Conservation (phyloP, 1,140 invertebrate species). For the Zaprionus davidi region DNA sequence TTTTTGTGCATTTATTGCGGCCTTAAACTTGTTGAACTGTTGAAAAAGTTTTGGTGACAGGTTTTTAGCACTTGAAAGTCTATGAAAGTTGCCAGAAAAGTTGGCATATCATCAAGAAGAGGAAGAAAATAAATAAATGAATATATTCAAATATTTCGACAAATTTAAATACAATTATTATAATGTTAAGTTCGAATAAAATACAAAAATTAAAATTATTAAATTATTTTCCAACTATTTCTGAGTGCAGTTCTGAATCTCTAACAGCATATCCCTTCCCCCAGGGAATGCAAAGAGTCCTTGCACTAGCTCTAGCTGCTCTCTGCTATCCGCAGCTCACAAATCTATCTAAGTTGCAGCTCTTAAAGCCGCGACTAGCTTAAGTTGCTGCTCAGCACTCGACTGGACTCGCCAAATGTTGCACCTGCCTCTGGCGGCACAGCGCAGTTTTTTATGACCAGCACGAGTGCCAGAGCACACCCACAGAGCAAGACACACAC, state of each 20-base stretch:
- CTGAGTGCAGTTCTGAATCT: too few relatives aligned
- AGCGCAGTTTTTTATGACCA: conserved; percentile 42
- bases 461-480: conserved; percentile 17
- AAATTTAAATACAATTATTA: too few relatives aligned
- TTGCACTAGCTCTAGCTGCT: neutral
- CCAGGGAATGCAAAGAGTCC: neutral
- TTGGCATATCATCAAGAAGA: too few relatives aligned
- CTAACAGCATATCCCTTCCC: too few relatives aligned
- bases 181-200: too few relatives aligned
- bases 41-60: neutral
- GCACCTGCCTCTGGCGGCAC: conserved; percentile 38
- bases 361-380: neutral
- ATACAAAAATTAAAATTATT: too few relatives aligned
- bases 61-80: too few relatives aligned
- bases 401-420: conserved; percentile 27
- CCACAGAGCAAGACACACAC: conserved; percentile 2
- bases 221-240: too few relatives aligned
- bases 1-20: neutral
- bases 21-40: neutral
- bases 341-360: neutral
- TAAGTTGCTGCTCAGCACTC: neutral
- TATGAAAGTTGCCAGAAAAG: neutral
- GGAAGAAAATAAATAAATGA: neutral
- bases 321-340: neutral
- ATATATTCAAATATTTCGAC: too few relatives aligned